Conservation (phyloP, 2,113 vertebrate genomes). For the Oryzias melastigma region DNA sequence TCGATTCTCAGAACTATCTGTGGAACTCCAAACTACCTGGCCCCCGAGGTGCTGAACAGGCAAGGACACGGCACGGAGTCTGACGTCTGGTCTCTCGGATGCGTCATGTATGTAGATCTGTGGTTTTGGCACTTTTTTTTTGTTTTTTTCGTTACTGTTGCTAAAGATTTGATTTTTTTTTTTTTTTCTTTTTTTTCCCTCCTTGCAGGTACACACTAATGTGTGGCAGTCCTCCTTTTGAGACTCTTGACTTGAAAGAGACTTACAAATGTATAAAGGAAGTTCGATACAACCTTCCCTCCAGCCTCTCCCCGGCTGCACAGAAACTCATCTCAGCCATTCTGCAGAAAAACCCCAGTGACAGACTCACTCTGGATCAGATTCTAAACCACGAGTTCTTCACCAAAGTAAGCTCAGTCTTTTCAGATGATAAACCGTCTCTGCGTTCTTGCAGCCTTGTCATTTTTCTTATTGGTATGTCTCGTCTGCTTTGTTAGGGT, state of each 20-base stretch:
- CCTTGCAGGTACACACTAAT: conserved; percentile 90
- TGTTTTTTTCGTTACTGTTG: not conserved
- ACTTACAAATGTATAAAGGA: conserved; percentile 97
- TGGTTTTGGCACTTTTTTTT: not conserved
- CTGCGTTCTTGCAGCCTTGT: too few species aligned
- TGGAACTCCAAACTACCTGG: conserved; percentile 98
- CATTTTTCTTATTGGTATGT: not conserved
- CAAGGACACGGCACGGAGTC: conserved; percentile 95
- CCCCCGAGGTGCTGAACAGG: conserved; percentile 95
- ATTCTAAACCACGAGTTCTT: conserved; percentile 96
- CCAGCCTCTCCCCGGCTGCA: conserved; percentile 84
- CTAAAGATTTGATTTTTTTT: not conserved
- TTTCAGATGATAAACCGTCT: too few species aligned
- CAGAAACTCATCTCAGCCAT: conserved; percentile 88
- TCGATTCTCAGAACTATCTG: conserved; percentile 88
- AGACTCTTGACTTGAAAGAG: conserved; percentile 96
- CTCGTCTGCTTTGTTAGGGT: conserved; percentile 73
- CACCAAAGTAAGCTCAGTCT: conserved; percentile 77
- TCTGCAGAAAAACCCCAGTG: conserved; percentile 86
- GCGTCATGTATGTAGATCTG: conserved; percentile 89
- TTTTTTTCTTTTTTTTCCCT: not conserved
- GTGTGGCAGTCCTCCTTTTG: conserved; percentile 94
- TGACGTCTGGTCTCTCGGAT: conserved; percentile 95
- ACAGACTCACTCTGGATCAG: conserved; percentile 90
- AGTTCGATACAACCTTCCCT: conserved; percentile 86